Conservation (phyloP, 2,888 invertebrate genomes). For the Luperina testacea region DNA sequence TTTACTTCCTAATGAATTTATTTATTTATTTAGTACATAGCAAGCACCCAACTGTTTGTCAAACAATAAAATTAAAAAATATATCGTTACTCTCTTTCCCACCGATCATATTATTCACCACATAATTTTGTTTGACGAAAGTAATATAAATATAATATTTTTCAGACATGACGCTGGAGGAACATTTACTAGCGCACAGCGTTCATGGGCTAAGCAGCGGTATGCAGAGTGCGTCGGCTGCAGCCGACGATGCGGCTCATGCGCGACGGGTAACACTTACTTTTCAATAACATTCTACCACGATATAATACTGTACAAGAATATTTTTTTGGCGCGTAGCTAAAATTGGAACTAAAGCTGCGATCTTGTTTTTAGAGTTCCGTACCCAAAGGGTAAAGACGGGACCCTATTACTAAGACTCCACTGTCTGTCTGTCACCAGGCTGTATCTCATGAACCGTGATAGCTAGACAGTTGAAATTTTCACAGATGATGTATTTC, state of each 20-base stretch:
- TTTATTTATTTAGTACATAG: background rate
- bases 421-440: too few relatives aligned
- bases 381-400: too few relatives aligned
- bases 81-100: background rate
- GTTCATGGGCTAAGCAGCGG: conserved; percentile 73
- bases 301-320: background rate
- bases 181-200: conserved; percentile 72
- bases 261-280: conserved; percentile 70
- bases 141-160: conserved; percentile 10
- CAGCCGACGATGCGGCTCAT: conserved; percentile 61
- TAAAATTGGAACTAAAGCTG: background rate
- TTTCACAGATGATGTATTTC: too few relatives aligned
- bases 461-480: too few relatives aligned
- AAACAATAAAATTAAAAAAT: background rate
- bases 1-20: background rate
- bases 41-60: background rate
- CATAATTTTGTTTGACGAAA: background rate
- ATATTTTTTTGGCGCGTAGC: background rate
- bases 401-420: too few relatives aligned
- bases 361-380: too few relatives aligned
- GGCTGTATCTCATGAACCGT: too few relatives aligned
- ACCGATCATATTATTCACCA: background rate
- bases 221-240: conserved; percentile 26
- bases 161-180: conserved; percentile 82
- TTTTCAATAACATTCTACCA: background rate